Conservation (phyloP, 2,113 vertebrate species). For the Sapayoa aenigma region DNA sequence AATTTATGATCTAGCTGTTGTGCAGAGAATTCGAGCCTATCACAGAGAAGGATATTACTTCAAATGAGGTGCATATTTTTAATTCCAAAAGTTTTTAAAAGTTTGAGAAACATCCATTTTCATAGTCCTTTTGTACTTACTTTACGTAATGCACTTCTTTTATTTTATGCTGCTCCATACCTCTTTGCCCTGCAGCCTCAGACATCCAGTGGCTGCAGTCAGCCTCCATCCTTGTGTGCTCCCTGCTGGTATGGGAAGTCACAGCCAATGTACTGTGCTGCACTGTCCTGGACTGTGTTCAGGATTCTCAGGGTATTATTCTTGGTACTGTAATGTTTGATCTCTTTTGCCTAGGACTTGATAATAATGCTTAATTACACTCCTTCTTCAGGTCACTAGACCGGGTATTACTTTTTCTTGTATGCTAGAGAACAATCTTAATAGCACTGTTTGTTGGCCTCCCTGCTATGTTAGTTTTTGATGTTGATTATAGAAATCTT, state of each 20-base stretch:
- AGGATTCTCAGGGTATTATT: neutral
- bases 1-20: neutral
- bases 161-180: neutral
- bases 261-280: neutral
- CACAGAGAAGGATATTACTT: neutral
- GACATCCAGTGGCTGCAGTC: neutral
- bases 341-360: neutral
- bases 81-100: neutral
- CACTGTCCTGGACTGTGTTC: accelerated
- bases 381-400: neutral
- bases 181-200: neutral
- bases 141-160: neutral
- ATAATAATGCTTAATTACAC: neutral
- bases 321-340: neutral
- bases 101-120: neutral
- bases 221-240: neutral
- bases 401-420: neutral
- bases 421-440: neutral
- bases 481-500: neutral
- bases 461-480: neutral
- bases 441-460: neutral
- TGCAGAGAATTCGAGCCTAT: neutral
- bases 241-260: neutral
- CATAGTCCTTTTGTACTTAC: neutral
- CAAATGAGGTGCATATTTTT: neutral